A percentile compares a stretch with the other conserved stretches of the same genome.
Evolutionary conservation across 2,888 invertebrate genomes (phyloP).

Genomic region (Aspidiotus destructor): DNA sequence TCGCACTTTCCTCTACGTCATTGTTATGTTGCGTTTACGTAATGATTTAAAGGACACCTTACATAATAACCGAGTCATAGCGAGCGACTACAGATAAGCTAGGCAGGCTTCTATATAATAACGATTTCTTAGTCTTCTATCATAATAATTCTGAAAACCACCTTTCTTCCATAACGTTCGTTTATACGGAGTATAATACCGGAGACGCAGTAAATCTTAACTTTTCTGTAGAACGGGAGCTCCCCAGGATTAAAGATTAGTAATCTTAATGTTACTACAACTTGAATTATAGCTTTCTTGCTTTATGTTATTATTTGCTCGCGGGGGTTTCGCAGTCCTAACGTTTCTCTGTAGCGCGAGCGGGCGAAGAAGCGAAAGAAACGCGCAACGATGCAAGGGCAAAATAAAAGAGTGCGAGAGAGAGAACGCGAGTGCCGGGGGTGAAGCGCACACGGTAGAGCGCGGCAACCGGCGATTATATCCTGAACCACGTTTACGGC

Average conservation of each 20-base stretch:
- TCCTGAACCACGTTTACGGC: constrained; percentile 33
- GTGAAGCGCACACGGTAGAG: neutral
- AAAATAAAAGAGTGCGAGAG: no score
- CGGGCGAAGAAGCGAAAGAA: no score
- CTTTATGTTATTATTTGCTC: constrained; percentile 39
- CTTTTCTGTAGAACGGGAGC: constrained; percentile 38
- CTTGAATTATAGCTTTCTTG: constrained; percentile 40
- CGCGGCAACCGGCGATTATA: constrained; percentile 27
- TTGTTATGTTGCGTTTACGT: constrained; percentile 24
- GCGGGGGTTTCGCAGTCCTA: constrained; percentile 31
- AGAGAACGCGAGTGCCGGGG: no score
- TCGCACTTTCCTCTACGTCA: neutral
- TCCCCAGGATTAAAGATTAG: constrained; percentile 40
- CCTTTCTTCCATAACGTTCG: constrained; percentile 33
- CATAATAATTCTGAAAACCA: constrained; percentile 39
- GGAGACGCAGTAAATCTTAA: constrained; percentile 39
- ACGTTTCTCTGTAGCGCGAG: constrained; percentile 13
- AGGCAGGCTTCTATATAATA: constrained; percentile 40
- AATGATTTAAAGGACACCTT: constrained; percentile 37
- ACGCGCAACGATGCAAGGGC: no score
- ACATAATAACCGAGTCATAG: constrained; percentile 29
- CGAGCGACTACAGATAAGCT: constrained; percentile 35
- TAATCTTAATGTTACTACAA: constrained; percentile 40
- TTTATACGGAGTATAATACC: constrained; percentile 38
- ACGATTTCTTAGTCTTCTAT: constrained; percentile 41